Evolutionary conservation across 1,140 invertebrate species (phyloP).

Genomic region (Stegodyphus dumicola): DNA sequence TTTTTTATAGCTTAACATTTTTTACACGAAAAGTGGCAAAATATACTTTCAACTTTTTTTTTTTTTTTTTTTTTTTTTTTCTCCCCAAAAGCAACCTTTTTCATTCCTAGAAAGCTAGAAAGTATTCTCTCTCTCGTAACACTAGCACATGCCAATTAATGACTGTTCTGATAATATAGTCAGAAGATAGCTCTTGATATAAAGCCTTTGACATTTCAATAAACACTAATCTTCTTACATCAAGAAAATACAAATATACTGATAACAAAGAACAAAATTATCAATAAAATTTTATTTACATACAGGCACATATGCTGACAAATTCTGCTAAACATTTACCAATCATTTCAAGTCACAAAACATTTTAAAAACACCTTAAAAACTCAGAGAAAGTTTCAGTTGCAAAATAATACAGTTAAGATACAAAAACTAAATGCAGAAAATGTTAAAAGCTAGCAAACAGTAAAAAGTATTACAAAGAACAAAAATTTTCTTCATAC

Average conservation of each 20-base stretch:
- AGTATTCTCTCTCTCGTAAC: not conserved
- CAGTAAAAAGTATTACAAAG: not conserved
- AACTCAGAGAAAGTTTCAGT: not conserved
- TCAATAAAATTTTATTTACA: conserved; percentile 60
- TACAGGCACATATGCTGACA: conserved; percentile 57
- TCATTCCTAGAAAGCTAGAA: not conserved
- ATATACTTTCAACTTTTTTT: conserved; percentile 55
- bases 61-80: too few species aligned
- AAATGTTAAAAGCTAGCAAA: conserved; percentile 1
- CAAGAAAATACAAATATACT: conserved; percentile 40
- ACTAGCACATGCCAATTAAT: not conserved
- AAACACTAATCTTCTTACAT: conserved; percentile 25
- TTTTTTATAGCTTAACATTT: conserved; percentile 28
- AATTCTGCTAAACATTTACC: conserved; percentile 28
- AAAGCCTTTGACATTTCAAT: conserved; percentile 3
- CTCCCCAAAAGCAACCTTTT: not conserved
- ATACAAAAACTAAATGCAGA: conserved; percentile 2
- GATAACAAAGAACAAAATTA: conserved; percentile 47
- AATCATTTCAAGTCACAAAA: conserved; percentile 22
- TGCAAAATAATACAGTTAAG: not conserved
- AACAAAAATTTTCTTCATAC: not conserved
- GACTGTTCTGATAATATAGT: not conserved
- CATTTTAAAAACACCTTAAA: not conserved
- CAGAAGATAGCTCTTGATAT: not conserved
- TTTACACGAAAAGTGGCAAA: conserved; percentile 45